Base-by-base conservation (phyloP, 2,888 invertebrate species). In the Caenorhabditis sp. region DNA sequence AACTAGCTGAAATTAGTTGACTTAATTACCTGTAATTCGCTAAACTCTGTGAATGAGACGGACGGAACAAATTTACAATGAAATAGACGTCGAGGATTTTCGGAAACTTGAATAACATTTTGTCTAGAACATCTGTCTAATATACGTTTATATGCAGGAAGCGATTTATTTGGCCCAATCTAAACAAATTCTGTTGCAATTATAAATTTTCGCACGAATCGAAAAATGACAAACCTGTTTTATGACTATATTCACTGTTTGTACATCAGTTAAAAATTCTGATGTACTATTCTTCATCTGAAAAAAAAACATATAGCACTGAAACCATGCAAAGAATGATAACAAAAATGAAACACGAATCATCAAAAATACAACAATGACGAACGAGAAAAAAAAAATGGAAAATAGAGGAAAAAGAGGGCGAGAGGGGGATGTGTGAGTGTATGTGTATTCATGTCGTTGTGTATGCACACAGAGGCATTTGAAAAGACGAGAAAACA, bases 11-110 rank as follows among this genome's bases (percentile, higher is more conserved):
- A 31, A 31, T 31, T 31, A 43, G 5, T 43, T 43, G 5, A 3
- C 14, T 43, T 12, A 36, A 24, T 55, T 53, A 81, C 84, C 76
- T 86, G 86, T 50, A 86, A 68, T 36, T 86, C 85, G 53, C 82
- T 81, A 62, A 86, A 86, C 65, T 81, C 80, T 17, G 71, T 49
- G 75, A 55, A 50, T 76, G 83, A 43, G 53, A 77, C 73, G 3
- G 76, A 58, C 17, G 82, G 80, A 37, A 82, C 72, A 61, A 86
- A 86, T 24, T 76, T 76, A 36, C 84, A 79, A 36, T 78, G 79
- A 49, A 86, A 81, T 21, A 81, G 58, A 21, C 86, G 71, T 17
- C 78, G 69, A 10, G 85, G 81, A 69, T 79, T 82, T 54, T 83
- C 85, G 49, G 79, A 79, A n/a, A 85, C 84, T 75, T 78, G 74